A percentile compares a stretch with the other conserved stretches of the same genome.
These are phyloP conservation scores for Chlorospingus semifuscus DNA, from an alignment of 2,797 vertebrate species.

Conservation along the genomic window DNA sequence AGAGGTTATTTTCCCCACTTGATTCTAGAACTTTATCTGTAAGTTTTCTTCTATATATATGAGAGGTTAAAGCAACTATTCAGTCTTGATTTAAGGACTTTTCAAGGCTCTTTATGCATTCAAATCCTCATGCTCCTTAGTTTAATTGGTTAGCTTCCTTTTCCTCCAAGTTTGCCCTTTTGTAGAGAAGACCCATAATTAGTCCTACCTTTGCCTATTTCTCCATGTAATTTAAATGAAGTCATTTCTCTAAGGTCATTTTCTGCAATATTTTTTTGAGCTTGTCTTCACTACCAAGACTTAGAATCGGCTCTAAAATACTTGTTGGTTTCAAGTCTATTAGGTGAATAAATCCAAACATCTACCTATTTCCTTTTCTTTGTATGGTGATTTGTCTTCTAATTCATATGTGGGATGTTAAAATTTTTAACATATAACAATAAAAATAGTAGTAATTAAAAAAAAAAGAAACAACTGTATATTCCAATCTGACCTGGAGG, in stretches of 20 bases:
- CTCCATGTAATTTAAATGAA: background rate
- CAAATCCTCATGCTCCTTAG: background rate
- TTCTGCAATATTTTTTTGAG: background rate
- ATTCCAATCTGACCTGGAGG: background rate
- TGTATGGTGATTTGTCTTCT: background rate
- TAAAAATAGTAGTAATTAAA: background rate
- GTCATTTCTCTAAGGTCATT: background rate
- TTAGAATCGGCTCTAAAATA: background rate
- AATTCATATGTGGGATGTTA: background rate
- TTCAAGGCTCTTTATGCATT: background rate
- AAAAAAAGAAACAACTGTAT: accelerated
- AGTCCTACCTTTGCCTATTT: background rate
- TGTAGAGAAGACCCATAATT: background rate
- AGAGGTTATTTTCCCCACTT: background rate
- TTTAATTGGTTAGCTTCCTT: background rate
- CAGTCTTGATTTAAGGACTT: background rate
- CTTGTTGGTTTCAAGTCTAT: background rate
- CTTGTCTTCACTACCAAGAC: background rate
- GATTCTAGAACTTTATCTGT: background rate
- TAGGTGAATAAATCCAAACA: background rate
- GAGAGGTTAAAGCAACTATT: background rate
- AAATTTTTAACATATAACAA: background rate
- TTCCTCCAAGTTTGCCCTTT: background rate
- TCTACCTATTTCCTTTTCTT: background rate
- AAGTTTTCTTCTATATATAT: background rate